Evolutionary conservation across 2,888 invertebrate species (phyloP).

Genomic region (Drosophila quinaria): DNA sequence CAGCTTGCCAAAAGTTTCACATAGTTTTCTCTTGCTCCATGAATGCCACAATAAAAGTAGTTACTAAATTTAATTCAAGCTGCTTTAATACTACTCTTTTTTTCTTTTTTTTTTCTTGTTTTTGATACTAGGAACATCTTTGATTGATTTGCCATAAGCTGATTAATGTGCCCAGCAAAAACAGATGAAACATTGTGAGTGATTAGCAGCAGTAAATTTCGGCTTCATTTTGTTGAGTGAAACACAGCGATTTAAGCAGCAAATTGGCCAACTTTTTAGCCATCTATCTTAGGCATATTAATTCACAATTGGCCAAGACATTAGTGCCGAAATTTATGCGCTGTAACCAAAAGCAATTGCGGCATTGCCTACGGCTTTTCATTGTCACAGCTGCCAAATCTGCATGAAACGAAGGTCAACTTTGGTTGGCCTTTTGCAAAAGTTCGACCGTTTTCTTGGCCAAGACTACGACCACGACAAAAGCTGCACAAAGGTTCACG

Average conservation of each 20-base stretch:
- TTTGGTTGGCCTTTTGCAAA: conserved; percentile 17
- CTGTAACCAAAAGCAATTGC: conserved; percentile 17
- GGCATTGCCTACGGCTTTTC: conserved; percentile 23
- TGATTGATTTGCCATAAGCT: conserved; percentile 67
- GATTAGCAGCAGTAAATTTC: conserved; percentile 46
- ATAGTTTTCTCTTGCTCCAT: conserved; percentile 22
- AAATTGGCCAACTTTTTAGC: conserved; percentile 23
- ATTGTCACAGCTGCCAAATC: conserved; percentile 51
- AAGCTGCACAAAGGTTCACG: conserved; percentile 44
- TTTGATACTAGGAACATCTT: conserved; percentile 9
- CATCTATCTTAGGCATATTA: conserved; percentile 53
- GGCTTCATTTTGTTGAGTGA: conserved; percentile 24
- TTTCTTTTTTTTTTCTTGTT: neutral
- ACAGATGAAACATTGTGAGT: conserved; percentile 24
- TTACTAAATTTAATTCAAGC: conserved; percentile 19
- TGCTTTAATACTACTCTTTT: conserved; percentile 6
- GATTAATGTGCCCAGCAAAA: conserved; percentile 52
- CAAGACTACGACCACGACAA: neutral
- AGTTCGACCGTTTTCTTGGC: conserved; percentile 22
- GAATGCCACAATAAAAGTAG: neutral
- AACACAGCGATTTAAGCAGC: conserved; percentile 17
- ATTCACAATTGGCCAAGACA: conserved; percentile 44
- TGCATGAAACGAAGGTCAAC: conserved; percentile 62
- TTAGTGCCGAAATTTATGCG: conserved; percentile 45
- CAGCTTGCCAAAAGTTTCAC: conserved; percentile 22